phyloP scores from a whole-genome alignment of 2,888 invertebrate species.

The Phanerotoma sp. region DNA sequence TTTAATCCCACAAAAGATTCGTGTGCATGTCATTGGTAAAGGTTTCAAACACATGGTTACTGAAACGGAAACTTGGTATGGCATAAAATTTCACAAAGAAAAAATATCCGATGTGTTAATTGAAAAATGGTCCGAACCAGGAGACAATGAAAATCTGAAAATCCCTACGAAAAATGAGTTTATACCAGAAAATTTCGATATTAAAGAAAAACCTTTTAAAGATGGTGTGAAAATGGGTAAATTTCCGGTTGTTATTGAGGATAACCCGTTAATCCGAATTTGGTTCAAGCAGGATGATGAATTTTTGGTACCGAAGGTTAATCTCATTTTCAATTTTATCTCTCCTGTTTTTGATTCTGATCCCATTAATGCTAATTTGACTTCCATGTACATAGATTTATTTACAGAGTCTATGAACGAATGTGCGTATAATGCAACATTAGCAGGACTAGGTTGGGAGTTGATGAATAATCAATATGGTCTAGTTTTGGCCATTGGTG shows the following conservation, averaged over 20 bases:
- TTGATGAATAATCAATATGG: slow-evolving; percentile 81
- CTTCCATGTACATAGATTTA: slow-evolving; percentile 78
- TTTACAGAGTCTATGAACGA: slow-evolving; percentile 88
- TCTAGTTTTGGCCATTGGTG: slow-evolving; percentile 76
- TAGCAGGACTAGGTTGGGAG: slow-evolving; percentile 84
- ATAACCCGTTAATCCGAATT: slow-evolving; percentile 76
- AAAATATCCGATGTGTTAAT: slow-evolving; percentile 68
- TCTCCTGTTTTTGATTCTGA: slow-evolving; percentile 87
- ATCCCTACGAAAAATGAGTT: slow-evolving; percentile 89
- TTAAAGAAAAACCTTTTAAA: slow-evolving; percentile 62
- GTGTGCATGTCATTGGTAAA: slow-evolving; percentile 77
- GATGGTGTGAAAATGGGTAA: slow-evolving; percentile 58
- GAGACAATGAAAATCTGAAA: slow-evolving; percentile 66
- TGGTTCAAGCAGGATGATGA: slow-evolving; percentile 97
- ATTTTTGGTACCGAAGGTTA: slow-evolving; percentile 85
- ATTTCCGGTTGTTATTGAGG: slow-evolving; percentile 73
- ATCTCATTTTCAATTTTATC: slow-evolving; percentile 75
- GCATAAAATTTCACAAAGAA: slow-evolving; percentile 79
- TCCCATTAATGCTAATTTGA: slow-evolving; percentile 80
- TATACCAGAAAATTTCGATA: slow-evolving; percentile 79
- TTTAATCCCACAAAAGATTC: slow-evolving; percentile 78
- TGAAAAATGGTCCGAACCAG: slow-evolving; percentile 70
- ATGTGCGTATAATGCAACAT: slow-evolving; percentile 87
- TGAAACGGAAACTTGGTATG: slow-evolving; percentile 80
- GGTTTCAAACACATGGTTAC: slow-evolving; percentile 71